Evolutionary conservation across 2,888 invertebrate genomes (phyloP).

Genomic region (Xanthorhoe spadicearia): DNA sequence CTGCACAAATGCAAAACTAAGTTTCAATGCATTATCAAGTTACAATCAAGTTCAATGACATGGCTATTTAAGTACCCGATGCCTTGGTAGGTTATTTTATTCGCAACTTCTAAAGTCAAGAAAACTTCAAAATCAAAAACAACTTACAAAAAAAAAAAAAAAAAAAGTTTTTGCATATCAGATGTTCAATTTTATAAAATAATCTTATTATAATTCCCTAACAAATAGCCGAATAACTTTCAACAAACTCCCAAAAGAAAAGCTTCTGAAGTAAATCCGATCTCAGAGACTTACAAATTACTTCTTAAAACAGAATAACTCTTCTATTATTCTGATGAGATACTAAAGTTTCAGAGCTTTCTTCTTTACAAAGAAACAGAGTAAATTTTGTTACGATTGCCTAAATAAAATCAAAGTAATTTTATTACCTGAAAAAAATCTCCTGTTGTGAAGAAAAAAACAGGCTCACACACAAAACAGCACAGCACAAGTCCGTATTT

Average conservation of each 20-base stretch:
- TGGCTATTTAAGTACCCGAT: constrained; percentile 63
- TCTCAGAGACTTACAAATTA: constrained; percentile 6
- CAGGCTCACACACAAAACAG: constrained; percentile 50
- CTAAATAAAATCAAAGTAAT: constrained; percentile 5
- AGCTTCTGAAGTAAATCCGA: constrained; percentile 8
- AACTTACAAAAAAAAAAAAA: no score
- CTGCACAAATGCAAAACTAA: constrained; percentile 31
- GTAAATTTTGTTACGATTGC: constrained; percentile 8
- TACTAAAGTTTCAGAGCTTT: constrained; percentile 12
- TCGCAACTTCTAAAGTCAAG: constrained; percentile 55
- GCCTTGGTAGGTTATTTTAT: constrained; percentile 63
- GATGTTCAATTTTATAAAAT: neutral
- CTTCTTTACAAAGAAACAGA: constrained; percentile 6
- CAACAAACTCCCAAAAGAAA: neutral
- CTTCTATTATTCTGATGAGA: constrained; percentile 12
- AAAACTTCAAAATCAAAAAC: neutral
- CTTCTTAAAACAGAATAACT: constrained; percentile 7
- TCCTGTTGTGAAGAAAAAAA: constrained; percentile 9
- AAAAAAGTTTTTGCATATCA: neutral
- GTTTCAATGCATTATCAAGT: constrained; percentile 57
- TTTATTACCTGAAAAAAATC: constrained; percentile 30
- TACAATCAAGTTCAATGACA: constrained; percentile 74
- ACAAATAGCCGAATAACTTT: constrained; percentile 2
- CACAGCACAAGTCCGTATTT: constrained; percentile 58
- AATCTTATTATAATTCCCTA: neutral